Base-by-base conservation (phyloP, 2,888 invertebrate species). In the Aspidiotus destructor region DNA sequence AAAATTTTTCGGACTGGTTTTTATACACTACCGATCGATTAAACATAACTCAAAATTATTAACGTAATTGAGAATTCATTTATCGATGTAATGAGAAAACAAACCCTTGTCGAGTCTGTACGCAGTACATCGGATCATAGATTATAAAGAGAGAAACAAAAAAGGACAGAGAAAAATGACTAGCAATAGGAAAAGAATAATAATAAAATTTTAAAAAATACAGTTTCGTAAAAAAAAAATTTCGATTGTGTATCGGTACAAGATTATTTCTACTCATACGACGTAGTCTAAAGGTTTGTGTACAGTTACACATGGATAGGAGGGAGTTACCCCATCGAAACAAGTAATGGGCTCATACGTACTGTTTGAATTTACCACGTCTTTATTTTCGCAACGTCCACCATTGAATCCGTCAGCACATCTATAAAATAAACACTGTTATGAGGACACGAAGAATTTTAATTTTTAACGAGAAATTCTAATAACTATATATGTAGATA, bases 381-480 rank as follows among this genome's bases (percentile, higher is more conserved):
- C 85, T 84, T 89, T 89, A 79, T 84, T 84, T 80, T 87, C 87
- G 81, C 89, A 89, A 76, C 87, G 84, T 77, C 84, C 84, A 76
- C 89, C 89, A 77, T 84, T 85, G 83, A 85, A 89, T 76, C 87
- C 88, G 78, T 87, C 86, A 74, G 85, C 85, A 80, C 89, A 89
- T 81, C 89, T 89, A 82, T 13, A 83, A 80, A 74, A 75, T n/a
- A 48, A 48, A 48, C 28, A 28, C 28, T 28, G 28, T 28, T 28
- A 28, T 28, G 28, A 28, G 28, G 28, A 28, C 28, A 28, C 28
- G 28, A 28, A 28, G 28, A 28, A 28, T 28, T n/a, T 28, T 28
- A 28, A 1, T 28, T 5, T 1, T 28, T 3, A 5, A 5, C 28
- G 28, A 28, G 28, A 28, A 28, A 28, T 28, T 28, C 5, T 28